Evolutionary conservation across 2,888 invertebrate species (phyloP).

Genomic region (Odontocolon sp.): DNA sequence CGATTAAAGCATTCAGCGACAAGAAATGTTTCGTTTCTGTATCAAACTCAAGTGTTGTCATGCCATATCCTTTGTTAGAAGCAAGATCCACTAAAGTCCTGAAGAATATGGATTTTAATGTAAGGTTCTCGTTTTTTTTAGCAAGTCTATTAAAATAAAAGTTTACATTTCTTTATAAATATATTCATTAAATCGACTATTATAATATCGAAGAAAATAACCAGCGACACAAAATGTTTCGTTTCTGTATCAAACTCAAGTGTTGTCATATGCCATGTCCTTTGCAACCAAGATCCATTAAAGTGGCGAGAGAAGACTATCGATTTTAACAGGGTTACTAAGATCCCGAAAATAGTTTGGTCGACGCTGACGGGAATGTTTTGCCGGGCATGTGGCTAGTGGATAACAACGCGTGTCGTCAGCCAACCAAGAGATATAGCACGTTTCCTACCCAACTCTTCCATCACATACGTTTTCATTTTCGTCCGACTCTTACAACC

Average conservation of each 20-base stretch:
- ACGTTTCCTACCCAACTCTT: constrained; percentile 3
- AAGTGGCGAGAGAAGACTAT: background rate
- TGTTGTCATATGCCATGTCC: background rate
- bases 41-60: too few species aligned
- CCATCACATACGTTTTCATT: constrained; percentile 18
- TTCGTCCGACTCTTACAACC: background rate
- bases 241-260: background rate
- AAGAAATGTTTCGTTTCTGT: too few species aligned
- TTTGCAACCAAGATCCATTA: background rate
- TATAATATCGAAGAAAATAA: background rate
- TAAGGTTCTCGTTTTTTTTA: too few species aligned
- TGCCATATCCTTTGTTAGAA: too few species aligned
- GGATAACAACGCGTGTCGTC: constrained; percentile 39
- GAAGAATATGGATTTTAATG: too few species aligned
- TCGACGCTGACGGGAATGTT: constrained; percentile 7
- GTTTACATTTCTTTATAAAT: too few species aligned
- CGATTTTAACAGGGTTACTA: background rate
- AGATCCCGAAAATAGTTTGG: constrained; percentile 34
- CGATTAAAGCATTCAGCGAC: too few species aligned
- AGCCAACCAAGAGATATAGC: constrained; percentile 1
- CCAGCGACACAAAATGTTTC: background rate
- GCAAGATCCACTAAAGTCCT: too few species aligned
- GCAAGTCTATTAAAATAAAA: too few species aligned
- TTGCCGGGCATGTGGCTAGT: background rate
- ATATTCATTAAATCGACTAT: too few species aligned